Evolutionary conservation across 2,797 vertebrate genomes (phyloP), one percentile per base, ranked within the genome.

Genomic region (Lateolabrax maculatus): DNA sequence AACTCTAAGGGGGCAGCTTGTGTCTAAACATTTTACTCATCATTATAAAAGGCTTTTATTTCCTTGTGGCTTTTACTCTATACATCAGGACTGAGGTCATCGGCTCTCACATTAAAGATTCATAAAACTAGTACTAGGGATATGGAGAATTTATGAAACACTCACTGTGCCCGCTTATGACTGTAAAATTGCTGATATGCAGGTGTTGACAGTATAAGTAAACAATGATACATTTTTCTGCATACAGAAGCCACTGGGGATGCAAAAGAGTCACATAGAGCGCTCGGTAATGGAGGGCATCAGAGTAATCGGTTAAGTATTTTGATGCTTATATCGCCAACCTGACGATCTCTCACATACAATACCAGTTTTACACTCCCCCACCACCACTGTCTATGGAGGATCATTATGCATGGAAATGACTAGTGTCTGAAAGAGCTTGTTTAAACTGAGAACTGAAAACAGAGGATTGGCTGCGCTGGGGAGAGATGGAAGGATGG

Each of bases 341-440:
- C 93, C 90, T 93, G 91, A 91, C 90, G 88, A 91, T 94, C 87
- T 87, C 88, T 90, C 86, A 72, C 81, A 87, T 75, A 90, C 92
- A 90, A 84, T 89, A 87, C 80, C 85, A 65, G 69, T 75, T 77
- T 71, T 71, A 67, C 76, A 55, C 87, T 49, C 76, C 61, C 48
- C 34, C 41, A 16, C 37, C 39, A 29, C 63, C 58, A 52, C 51
- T 70, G 85, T 80, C 81, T 85, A 71, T 13, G 72, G 86, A 72
- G 83, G 85, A 89, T 95, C 90, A 95, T 95, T 95, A 95, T 94
- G 94, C 91, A 91, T 92, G 89, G 89, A 92, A 86, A 95, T 93
- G 90, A 89, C 90, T 91, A 81, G 85, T 91, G 90, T 89, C 87
- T 90, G 90, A 85, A 86, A 81, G 81, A 85, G 89, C 85, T 89